A percentile compares a stretch with the other conserved stretches of the same genome.
These are phyloP conservation scores for Clupea harengus DNA, from an alignment of 2,113 vertebrate species.

Conservation along the genomic window DNA sequence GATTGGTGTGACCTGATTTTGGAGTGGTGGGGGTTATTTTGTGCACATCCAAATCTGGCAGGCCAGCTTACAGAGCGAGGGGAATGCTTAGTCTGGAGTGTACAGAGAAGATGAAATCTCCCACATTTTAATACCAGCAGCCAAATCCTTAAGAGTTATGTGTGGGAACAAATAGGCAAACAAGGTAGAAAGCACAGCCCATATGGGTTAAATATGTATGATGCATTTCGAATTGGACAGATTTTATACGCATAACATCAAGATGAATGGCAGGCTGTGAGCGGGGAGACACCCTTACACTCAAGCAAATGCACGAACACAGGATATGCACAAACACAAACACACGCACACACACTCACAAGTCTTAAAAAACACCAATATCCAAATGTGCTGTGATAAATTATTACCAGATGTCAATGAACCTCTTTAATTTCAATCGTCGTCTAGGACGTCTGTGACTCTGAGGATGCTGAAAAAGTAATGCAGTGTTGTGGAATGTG, in stretches of 20 bases:
- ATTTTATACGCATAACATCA: neutral
- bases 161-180: neutral
- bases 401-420: constrained; percentile 28
- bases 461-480: constrained; percentile 31
- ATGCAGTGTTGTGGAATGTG: constrained; percentile 41
- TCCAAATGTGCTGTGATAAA: constrained; percentile 18
- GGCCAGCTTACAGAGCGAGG: neutral
- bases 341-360: neutral
- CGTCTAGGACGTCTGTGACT: constrained; percentile 46
- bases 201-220: neutral
- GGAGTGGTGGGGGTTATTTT: neutral
- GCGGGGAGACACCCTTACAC: neutral
- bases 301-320: neutral
- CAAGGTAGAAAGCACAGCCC: neutral
- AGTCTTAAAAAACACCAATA: neutral
- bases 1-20: neutral
- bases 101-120: neutral
- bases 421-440: constrained; percentile 38
- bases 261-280: neutral
- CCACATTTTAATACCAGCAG: neutral
- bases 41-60: neutral
- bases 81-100: neutral
- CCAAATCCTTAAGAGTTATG: neutral
- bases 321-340: constrained; percentile 4
- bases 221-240: neutral